phyloP scores from a whole-genome alignment of 2,888 invertebrate species.

The Drosophila anomalipes region DNA sequence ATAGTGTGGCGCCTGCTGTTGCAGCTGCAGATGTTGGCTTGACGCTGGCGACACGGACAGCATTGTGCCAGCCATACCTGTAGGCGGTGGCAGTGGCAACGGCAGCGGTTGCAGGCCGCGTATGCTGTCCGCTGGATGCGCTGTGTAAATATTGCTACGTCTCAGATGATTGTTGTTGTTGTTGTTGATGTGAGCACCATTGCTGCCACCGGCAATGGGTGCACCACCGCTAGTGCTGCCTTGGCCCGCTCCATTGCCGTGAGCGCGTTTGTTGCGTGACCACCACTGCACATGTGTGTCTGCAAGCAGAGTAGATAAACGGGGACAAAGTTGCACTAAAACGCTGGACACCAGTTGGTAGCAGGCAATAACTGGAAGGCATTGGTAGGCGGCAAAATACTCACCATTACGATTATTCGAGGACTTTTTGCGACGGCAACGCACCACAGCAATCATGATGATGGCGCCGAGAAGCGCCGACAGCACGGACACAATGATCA shows the following conservation, averaged over 20 bases:
- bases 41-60: slow-evolving; percentile 51
- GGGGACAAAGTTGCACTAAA: slow-evolving; percentile 25
- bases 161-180: slow-evolving; percentile 84
- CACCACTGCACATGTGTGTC: slow-evolving; percentile 85
- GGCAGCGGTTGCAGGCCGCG: slow-evolving; percentile 82
- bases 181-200: slow-evolving; percentile 63
- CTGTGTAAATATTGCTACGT: slow-evolving; percentile 85
- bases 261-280: slow-evolving; percentile 84
- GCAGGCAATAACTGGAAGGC: background rate
- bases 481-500: slow-evolving; percentile 89
- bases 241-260: slow-evolving; percentile 47
- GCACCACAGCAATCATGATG: slow-evolving; percentile 89
- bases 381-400: slow-evolving; percentile 53
- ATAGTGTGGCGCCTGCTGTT: slow-evolving; percentile 65
- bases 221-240: slow-evolving; percentile 43
- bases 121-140: slow-evolving; percentile 85
- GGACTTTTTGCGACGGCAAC: slow-evolving; percentile 87
- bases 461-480: slow-evolving; percentile 90
- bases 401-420: slow-evolving; percentile 85
- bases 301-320: slow-evolving; percentile 46
- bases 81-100: slow-evolving; percentile 58
- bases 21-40: slow-evolving; percentile 51
- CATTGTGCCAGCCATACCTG: slow-evolving; percentile 40
- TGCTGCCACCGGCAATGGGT: slow-evolving; percentile 51
- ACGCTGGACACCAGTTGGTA: slow-evolving; percentile 10